Evolutionary conservation across 2,888 invertebrate genomes (phyloP), one percentile per base, ranked within the genome.

Genomic region (Lysandra bellargus): DNA sequence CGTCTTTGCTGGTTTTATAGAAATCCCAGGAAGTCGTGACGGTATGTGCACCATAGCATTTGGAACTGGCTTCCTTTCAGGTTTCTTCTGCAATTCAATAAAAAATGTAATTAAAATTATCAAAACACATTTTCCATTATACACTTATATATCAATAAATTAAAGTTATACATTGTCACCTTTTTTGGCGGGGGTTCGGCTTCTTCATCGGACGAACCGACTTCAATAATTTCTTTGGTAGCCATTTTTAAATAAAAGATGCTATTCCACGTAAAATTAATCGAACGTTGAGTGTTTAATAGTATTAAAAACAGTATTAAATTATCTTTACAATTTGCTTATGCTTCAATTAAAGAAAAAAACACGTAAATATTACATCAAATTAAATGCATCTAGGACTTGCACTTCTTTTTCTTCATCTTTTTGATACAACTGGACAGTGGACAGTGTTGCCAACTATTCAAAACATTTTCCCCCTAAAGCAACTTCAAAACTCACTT

Each of bases 31-130:
- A 23, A 90, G 81, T 78, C 87, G 88, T 37, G 83, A 85, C 30
- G 93, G 94, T 81, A 94, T 92, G 80, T 90, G 90, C 30, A 93
- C 93, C 93, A 93, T 94, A n/a, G 90, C 90, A 87, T 93, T 91
- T 76, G 86, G 87, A 75, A 84, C 80, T 5, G 88, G 85, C 86
- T 91, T 92, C 81, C 83, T 87, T 93, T 93, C 80, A 6, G 88
- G 85, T 85, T 91, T 92, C 81, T 83, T 87, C 93, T 93, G 87
- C 81, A 91, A 86, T 73, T 77, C 81, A 74, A 80, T 80, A 53
- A 69, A 76, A 53, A 79, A 73, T 2, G 69, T 60, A 77, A 79
- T 79, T 12, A 60, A 75, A 9, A 30, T 3, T 4, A 9, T 30
- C 23, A 64, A 64, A 30, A 64, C 12, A 12, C 7, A 9, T 5